Conservation (phyloP, 2,888 invertebrate species). For the Lydus trimaculatus region DNA sequence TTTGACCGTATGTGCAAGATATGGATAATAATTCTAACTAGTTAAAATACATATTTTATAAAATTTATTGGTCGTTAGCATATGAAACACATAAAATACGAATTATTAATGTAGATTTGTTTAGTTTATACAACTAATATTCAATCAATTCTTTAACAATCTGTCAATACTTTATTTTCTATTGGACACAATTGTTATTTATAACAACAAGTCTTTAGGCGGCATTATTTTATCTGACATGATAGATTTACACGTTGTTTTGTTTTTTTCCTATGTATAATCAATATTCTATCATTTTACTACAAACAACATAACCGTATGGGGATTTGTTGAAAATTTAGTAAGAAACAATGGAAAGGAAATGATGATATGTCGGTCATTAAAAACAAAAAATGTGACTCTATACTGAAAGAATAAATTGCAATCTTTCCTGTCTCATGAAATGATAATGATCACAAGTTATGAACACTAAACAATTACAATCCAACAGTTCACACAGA, state of each 20-base stretch:
- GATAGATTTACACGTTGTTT: not conserved
- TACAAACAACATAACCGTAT: not conserved
- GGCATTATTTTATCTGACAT: not conserved
- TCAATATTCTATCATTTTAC: not conserved
- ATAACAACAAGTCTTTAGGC: not conserved
- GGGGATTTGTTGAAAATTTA: no score
- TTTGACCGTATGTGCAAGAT: conserved; percentile 25
- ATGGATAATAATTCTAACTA: conserved; percentile 20
- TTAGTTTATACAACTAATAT: not conserved
- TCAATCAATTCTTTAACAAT: not conserved
- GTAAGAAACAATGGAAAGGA: not conserved
- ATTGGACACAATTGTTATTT: not conserved
- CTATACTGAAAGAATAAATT: conserved; percentile 33
- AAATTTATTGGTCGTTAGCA: conserved; percentile 30
- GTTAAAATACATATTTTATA: conserved; percentile 15
- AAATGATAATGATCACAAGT: conserved; percentile 37
- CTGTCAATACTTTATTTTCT: not conserved
- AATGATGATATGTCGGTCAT: conserved; percentile 15
- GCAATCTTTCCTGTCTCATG: conserved; percentile 27
- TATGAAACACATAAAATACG: conserved; percentile 2
- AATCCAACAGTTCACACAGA: conserved; percentile 14
- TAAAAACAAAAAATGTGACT: conserved; percentile 22
- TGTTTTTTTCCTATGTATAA: no score
- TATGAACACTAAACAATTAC: conserved; percentile 37
- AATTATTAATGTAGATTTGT: not conserved